These are phyloP conservation scores for Diglossa cyanea DNA, from an alignment of 2,797 vertebrate species.

Conservation along the genomic window DNA sequence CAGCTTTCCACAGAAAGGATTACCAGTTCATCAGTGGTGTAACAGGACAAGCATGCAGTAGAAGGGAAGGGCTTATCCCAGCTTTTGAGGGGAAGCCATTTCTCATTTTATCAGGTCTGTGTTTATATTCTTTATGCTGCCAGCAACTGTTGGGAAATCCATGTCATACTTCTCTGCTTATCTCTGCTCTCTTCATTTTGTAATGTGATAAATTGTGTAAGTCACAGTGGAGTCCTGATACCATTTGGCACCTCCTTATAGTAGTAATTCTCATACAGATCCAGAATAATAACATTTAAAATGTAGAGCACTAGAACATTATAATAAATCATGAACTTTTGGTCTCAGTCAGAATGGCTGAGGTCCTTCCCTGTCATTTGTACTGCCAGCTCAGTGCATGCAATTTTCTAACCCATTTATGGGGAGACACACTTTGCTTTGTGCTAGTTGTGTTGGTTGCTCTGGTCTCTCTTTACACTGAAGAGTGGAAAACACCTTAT, in stretches of 20 bases:
- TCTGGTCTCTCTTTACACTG: background rate
- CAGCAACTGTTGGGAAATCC: background rate
- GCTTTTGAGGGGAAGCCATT: background rate
- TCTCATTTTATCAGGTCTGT: background rate
- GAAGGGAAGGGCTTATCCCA: background rate
- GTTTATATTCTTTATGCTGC: background rate
- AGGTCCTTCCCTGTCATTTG: background rate
- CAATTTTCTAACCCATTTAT: background rate
- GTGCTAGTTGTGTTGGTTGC: background rate
- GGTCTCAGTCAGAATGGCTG: background rate
- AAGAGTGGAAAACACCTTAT: background rate
- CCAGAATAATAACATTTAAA: background rate
- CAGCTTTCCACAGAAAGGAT: background rate
- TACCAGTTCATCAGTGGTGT: background rate
- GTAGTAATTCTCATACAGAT: background rate
- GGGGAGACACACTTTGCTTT: background rate
- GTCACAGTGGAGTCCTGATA: background rate
- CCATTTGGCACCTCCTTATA: background rate
- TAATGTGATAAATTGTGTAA: background rate
- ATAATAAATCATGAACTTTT: background rate
- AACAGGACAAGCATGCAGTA: background rate
- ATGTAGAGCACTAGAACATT: background rate
- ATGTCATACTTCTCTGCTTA: background rate
- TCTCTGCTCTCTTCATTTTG: background rate
- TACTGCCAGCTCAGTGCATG: background rate